These are phyloP conservation scores for Psilopogon haemacephalus DNA, from an alignment of 2,113 vertebrate genomes.

Conservation along the genomic window DNA sequence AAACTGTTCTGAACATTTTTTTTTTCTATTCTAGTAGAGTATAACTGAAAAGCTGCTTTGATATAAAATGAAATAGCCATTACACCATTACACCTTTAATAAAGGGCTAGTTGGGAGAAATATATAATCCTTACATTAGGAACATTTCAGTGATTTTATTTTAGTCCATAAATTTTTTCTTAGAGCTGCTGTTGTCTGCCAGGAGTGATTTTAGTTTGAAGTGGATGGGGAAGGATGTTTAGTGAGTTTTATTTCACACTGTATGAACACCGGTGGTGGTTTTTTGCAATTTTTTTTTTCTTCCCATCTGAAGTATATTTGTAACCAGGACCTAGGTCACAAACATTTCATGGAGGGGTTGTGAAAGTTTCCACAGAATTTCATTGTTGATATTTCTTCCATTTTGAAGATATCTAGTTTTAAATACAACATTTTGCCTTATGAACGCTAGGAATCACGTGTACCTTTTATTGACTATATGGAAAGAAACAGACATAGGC, in stretches of 20 bases:
- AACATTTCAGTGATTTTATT: slow-evolving; percentile 26
- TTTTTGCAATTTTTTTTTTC: slow-evolving; percentile 29
- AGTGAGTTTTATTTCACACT: slow-evolving; percentile 18
- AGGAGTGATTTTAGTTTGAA: slow-evolving; percentile 29
- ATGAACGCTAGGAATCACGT: neutral
- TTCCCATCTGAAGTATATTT: slow-evolving; percentile 8
- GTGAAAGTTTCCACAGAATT: slow-evolving; percentile 48
- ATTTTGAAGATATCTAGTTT: slow-evolving; percentile 14
- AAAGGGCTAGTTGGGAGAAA: neutral
- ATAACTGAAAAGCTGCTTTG: slow-evolving; percentile 16
- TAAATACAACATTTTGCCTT: slow-evolving; percentile 7
- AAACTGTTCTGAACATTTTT: neutral
- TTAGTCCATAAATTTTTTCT: slow-evolving; percentile 38
- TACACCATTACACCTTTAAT: neutral
- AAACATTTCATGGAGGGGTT: slow-evolving; percentile 3
- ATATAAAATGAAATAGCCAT: neutral
- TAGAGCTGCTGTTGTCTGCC: slow-evolving; percentile 11
- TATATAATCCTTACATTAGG: neutral
- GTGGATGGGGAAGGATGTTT: neutral
- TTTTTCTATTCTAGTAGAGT: neutral
- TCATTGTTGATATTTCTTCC: neutral
- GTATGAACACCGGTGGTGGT: neutral
- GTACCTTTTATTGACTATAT: neutral
- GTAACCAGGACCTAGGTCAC: slow-evolving; percentile 15
- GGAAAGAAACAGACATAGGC: neutral